phyloP scores from a whole-genome alignment of 1,140 invertebrate species.

The Drosophila lacteicornis region DNA sequence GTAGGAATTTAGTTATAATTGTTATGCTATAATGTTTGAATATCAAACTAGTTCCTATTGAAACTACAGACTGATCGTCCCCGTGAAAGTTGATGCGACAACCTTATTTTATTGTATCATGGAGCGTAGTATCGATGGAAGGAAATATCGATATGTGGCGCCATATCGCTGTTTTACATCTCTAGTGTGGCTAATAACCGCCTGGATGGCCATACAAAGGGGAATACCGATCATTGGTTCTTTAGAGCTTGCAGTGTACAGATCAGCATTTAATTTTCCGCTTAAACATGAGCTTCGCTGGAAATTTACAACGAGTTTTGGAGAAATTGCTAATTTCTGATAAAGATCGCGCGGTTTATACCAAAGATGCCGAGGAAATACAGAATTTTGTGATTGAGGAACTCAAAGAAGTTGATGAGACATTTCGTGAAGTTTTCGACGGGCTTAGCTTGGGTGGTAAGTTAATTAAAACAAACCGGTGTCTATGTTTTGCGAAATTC shows the following conservation, averaged over 20 bases:
- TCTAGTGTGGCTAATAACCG: too few species aligned
- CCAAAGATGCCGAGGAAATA: constrained; percentile 13
- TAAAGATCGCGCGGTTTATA: constrained; percentile 3
- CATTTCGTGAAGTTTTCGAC: constrained; percentile 23
- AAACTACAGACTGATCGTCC: too few species aligned
- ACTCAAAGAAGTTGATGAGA: constrained; percentile 15
- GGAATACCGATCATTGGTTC: background rate
- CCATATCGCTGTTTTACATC: too few species aligned
- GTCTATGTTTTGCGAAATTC: too few species aligned
- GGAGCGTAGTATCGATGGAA: too few species aligned
- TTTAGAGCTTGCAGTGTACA: background rate
- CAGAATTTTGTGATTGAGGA: constrained; percentile 36
- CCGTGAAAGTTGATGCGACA: too few species aligned
- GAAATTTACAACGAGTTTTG: constrained; percentile 14
- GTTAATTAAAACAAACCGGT: background rate
- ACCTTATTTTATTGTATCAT: too few species aligned
- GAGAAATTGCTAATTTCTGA: constrained; percentile 21
- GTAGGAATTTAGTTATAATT: too few species aligned
- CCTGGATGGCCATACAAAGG: background rate
- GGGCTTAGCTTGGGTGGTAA: constrained; percentile 41
- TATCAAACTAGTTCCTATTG: too few species aligned
- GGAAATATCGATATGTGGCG: too few species aligned
- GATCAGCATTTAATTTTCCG: too few species aligned
- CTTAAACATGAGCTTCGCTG: constrained; percentile 8
- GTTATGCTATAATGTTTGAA: too few species aligned